phyloP scores from a whole-genome alignment of 2,113 vertebrate species.

The Halichoeres trimaculatus region DNA sequence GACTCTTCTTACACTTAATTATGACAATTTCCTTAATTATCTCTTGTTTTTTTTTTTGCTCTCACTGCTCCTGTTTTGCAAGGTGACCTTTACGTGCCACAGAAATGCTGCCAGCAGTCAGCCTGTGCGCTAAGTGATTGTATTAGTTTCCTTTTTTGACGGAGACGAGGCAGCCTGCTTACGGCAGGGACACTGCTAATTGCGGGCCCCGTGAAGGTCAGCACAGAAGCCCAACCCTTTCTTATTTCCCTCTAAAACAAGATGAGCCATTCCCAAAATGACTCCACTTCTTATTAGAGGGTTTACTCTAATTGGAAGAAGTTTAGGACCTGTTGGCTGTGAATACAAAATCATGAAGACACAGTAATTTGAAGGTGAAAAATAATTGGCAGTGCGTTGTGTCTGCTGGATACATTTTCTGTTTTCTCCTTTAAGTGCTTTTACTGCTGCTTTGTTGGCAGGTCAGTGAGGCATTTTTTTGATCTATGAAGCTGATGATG shows the following conservation, averaged over 20 bases:
- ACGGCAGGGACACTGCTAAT: conserved; percentile 77
- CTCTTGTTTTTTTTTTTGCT: conserved; percentile 69
- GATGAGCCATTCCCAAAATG: conserved; percentile 44
- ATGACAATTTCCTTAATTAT: conserved; percentile 80
- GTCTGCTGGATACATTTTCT: conserved; percentile 26
- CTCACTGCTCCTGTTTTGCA: conserved; percentile 54
- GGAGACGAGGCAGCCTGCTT: conserved; percentile 65
- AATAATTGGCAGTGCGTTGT: conserved; percentile 60
- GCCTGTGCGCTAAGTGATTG: conserved; percentile 67
- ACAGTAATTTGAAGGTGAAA: conserved; percentile 23
- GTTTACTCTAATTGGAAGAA: conserved; percentile 70
- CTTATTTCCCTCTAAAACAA: conserved; percentile 57
- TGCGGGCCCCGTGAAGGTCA: conserved; percentile 80
- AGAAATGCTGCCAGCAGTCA: conserved; percentile 74
- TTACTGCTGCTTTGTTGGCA: conserved; percentile 29
- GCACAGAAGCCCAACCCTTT: conserved; percentile 27
- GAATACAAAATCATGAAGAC: conserved; percentile 38
- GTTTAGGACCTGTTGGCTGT: conserved; percentile 54
- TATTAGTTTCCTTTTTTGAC: conserved; percentile 70
- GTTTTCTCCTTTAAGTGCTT: conserved; percentile 31
- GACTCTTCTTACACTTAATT: conserved; percentile 74
- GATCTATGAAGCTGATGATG: background rate
- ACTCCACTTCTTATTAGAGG: conserved; percentile 51
- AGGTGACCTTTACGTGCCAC: conserved; percentile 81
- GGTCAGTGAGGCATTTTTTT: conserved; percentile 19